phyloP scores from a whole-genome alignment of 2,888 invertebrate genomes.

The Kuschelorhynchus macadamiae region DNA sequence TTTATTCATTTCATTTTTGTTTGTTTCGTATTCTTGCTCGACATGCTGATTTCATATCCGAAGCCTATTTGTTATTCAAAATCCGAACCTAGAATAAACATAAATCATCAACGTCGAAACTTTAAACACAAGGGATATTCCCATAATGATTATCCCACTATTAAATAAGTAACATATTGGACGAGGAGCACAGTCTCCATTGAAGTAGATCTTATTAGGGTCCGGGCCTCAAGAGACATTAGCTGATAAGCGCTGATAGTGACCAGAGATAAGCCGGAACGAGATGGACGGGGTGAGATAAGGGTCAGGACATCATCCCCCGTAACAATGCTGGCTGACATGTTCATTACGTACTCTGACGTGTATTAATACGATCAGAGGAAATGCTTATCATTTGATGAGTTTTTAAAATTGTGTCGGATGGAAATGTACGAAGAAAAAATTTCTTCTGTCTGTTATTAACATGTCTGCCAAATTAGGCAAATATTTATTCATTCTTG shows the following conservation, averaged over 20 bases:
- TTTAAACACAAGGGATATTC: conserved; percentile 21
- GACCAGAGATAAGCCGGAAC: conserved; percentile 57
- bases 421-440: too few relatives aligned
- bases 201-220: conserved; percentile 54
- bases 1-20: too few relatives aligned
- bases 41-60: too few relatives aligned
- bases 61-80: neutral
- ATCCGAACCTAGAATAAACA: neutral
- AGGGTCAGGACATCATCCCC: conserved; percentile 48
- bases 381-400: conserved; percentile 63
- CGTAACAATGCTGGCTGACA: conserved; percentile 59
- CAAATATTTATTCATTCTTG: too few relatives aligned
- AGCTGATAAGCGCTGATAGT: conserved; percentile 59
- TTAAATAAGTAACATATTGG: conserved; percentile 46
- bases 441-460: too few relatives aligned
- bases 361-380: conserved; percentile 62
- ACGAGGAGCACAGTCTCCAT: conserved; percentile 39
- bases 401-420: conserved; percentile 56
- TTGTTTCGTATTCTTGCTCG: too few relatives aligned
- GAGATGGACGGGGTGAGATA: conserved; percentile 58
- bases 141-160: conserved; percentile 29
- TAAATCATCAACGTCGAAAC: neutral
- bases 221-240: conserved; percentile 59
- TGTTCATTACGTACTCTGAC: conserved; percentile 64
- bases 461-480: too few relatives aligned